Percentiles rank a stretch among this genome's conserved stretches.
These are phyloP conservation scores for Cantharis rustica DNA, from an alignment of 2,888 invertebrate species.

Conservation along the genomic window DNA sequence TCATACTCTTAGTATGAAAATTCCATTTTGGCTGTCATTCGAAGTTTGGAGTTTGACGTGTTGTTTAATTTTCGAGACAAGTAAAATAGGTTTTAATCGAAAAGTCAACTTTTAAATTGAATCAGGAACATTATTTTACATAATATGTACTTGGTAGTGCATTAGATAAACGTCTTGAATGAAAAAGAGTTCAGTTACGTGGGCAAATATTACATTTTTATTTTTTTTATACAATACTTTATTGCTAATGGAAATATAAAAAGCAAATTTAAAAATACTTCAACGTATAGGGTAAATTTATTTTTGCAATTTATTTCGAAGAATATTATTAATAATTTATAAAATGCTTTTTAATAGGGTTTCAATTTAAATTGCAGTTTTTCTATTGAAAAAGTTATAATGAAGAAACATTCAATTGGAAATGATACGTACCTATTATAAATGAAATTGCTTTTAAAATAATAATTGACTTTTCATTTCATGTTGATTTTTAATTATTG, in stretches of 20 bases:
- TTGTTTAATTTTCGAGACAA: background rate
- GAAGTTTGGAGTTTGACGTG: background rate
- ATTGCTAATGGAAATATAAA: background rate
- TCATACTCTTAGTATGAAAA: background rate
- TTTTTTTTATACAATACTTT: background rate
- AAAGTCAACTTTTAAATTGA: too few relatives aligned
- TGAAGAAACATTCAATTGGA: background rate
- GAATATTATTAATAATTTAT: background rate
- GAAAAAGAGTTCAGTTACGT: too few relatives aligned
- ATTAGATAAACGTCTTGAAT: too few relatives aligned
- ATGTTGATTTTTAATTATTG: background rate
- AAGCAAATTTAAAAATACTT: background rate
- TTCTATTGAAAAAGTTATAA: background rate
- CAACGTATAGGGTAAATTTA: background rate
- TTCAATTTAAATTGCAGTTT: background rate
- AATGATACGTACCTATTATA: background rate
- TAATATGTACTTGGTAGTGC: too few relatives aligned
- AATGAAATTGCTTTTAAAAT: background rate
- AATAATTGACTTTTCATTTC: background rate
- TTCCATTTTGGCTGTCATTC: background rate
- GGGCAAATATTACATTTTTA: background rate
- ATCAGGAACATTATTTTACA: too few relatives aligned
- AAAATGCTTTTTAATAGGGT: background rate
- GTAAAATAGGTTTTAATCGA: background rate
- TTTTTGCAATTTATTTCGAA: background rate